Conservation (phyloP, 2,797 vertebrate genomes). For the Psittacula derbiana region DNA sequence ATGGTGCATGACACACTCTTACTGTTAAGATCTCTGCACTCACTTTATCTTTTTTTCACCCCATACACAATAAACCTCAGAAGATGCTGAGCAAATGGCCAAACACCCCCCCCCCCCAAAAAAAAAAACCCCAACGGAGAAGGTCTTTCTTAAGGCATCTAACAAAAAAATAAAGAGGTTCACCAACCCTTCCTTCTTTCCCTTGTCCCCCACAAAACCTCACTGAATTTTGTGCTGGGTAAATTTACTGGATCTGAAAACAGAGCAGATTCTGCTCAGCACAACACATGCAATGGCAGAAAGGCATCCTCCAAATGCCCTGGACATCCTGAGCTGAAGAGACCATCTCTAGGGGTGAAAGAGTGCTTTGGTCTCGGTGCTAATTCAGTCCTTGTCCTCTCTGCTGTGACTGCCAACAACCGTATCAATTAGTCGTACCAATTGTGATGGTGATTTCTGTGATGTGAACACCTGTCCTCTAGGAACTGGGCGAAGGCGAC, state of each 20-base stretch:
- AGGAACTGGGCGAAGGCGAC: slow-evolving; percentile 74
- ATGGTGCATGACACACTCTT: neutral
- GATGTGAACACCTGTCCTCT: slow-evolving; percentile 80
- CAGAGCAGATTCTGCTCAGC: slow-evolving; percentile 19
- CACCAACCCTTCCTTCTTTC: neutral
- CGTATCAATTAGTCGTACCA: slow-evolving; percentile 74
- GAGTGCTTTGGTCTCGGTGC: slow-evolving; percentile 48
- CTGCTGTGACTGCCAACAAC: slow-evolving; percentile 71
- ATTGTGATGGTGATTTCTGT: slow-evolving; percentile 70
- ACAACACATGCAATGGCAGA: neutral
- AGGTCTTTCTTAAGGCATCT: neutral
- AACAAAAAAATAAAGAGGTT: neutral
- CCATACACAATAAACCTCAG: neutral
- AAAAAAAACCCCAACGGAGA: neutral
- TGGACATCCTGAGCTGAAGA: slow-evolving; percentile 38
- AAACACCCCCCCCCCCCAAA: too few relatives aligned
- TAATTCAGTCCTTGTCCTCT: slow-evolving; percentile 64
- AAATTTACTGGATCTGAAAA: neutral
- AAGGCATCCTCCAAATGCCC: neutral
- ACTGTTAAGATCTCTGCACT: neutral
- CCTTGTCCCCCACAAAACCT: neutral
- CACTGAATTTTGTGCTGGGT: neutral
- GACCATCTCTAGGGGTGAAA: slow-evolving; percentile 49
- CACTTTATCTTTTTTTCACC: neutral
- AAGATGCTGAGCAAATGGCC: neutral